Evolutionary conservation across 1,140 invertebrate species (phyloP).

Genomic region (Tenebrio molitor): DNA sequence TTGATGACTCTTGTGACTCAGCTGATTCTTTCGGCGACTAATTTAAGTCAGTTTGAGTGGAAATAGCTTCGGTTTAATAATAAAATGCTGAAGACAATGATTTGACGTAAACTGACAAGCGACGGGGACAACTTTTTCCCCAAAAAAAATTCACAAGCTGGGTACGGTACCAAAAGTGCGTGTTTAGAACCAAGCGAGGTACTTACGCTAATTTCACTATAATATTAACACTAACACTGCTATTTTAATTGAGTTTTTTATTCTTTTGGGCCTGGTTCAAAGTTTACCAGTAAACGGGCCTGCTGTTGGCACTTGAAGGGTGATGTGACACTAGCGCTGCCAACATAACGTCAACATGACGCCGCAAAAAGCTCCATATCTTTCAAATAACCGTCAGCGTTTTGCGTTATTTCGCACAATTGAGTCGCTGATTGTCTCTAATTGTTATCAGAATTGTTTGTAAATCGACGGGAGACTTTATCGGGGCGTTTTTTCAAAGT

Average conservation of each 20-base stretch:
- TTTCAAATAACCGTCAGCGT: background rate
- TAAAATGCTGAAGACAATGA: background rate
- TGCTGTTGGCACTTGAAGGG: slow-evolving; percentile 45
- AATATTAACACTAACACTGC: slow-evolving; percentile 17
- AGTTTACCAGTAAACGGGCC: slow-evolving; percentile 39
- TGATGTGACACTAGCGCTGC: slow-evolving; percentile 40
- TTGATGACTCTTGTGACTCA: slow-evolving; percentile 19
- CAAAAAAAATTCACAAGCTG: too few species aligned
- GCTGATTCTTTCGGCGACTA: slow-evolving; percentile 1
- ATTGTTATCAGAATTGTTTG: too few species aligned
- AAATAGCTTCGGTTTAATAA: slow-evolving; percentile 21
- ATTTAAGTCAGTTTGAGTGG: background rate
- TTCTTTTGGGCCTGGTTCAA: slow-evolving; percentile 36
- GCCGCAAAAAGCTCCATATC: background rate
- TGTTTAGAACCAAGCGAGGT: background rate
- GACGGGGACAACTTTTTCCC: background rate
- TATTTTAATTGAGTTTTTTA: slow-evolving; percentile 3
- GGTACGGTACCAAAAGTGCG: too few species aligned
- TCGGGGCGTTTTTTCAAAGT: too few species aligned
- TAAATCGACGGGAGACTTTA: too few species aligned
- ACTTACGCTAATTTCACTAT: slow-evolving; percentile 29
- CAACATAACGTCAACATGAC: slow-evolving; percentile 4
- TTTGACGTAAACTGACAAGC: background rate
- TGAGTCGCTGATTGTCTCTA: too few species aligned
- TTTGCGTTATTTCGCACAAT: too few species aligned